Base-by-base conservation (phyloP, 2,113 vertebrate genomes). In the Arvicanthis niloticus region DNA sequence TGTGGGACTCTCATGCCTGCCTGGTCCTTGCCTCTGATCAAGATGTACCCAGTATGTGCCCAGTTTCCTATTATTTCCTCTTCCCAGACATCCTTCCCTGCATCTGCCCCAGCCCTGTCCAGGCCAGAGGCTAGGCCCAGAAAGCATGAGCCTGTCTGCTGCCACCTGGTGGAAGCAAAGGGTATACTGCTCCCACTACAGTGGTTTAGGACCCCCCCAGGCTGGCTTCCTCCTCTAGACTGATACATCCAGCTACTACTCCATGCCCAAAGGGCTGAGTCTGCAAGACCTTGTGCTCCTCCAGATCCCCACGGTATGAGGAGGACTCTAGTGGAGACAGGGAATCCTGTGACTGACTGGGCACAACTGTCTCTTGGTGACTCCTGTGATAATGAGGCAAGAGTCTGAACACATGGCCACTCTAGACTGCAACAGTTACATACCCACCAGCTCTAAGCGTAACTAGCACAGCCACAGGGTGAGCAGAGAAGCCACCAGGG, bases 111-210 rank as follows among this genome's bases (percentile, higher is more conserved):
- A 6, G 5, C 48, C 73, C 24, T n/a, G 5, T 37, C 37, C 70
- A 53, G 78, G 81, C 13, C 81, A 62, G n/a, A 29, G 56, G 56
- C n/a, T 10, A 62, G 81, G 13, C n/a, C 81, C 56, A 84, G 56
- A 84, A 84, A 60, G 80, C n/a, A 62, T 84, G n/a, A 60, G 56
- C 56, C 81, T 42, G 56, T 62, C n/a, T 97, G 95, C 98, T 97
- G 98, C 98, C 95, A 89, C 96, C 98, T 98, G 88, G 94, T 75
- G 72, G 84, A 34, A 51, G 15, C 65, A 73, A 45, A 80, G 95
- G 75, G 58, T 12, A 53, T 51, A 88, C 42, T n/a, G n/a, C 5
- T n/a, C 70, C 51, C 5, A 2, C 19, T 34, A 2, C 42, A 73
- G 48, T 0, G 12, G 34, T 51, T 60, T 1, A 11, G 42, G 37